These are phyloP conservation scores for Microtus oregoni DNA, from an alignment of 2,113 vertebrate genomes.

Conservation along the genomic window DNA sequence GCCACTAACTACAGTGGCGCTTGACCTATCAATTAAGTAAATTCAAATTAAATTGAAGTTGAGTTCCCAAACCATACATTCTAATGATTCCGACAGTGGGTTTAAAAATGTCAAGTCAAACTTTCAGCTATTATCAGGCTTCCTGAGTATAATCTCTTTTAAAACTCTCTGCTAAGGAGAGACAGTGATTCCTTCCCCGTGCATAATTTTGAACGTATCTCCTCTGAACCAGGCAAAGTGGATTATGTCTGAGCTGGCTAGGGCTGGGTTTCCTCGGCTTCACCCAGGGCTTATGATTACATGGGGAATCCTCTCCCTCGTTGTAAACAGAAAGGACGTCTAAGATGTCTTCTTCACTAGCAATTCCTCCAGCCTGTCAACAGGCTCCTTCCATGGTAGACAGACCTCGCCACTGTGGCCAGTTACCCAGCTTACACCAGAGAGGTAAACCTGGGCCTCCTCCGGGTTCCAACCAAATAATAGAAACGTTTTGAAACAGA, in stretches of 20 bases:
- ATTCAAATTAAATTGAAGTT: neutral
- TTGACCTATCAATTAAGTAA: slow-evolving; percentile 15
- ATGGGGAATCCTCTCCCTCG: neutral
- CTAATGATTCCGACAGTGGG: neutral
- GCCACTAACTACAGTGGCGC: neutral
- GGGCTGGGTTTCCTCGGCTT: neutral
- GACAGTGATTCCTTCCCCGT: neutral
- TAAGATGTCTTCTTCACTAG: neutral
- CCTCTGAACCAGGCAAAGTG: neutral
- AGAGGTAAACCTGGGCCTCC: neutral
- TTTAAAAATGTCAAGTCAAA: neutral
- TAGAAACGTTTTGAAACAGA: neutral
- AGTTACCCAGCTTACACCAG: neutral
- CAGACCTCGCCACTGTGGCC: neutral
- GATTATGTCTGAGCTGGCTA: neutral
- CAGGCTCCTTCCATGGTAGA: neutral
- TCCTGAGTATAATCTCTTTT: neutral
- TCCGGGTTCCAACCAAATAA: neutral
- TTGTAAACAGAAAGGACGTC: neutral
- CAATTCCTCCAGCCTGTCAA: neutral
- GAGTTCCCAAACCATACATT: neutral
- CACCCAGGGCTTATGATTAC: neutral
- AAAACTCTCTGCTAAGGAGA: neutral
- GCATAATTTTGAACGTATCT: neutral
- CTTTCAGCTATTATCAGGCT: neutral